These are phyloP conservation scores for Brachionus plicatilis DNA, from an alignment of 1,140 invertebrate species.

Conservation along the genomic window DNA sequence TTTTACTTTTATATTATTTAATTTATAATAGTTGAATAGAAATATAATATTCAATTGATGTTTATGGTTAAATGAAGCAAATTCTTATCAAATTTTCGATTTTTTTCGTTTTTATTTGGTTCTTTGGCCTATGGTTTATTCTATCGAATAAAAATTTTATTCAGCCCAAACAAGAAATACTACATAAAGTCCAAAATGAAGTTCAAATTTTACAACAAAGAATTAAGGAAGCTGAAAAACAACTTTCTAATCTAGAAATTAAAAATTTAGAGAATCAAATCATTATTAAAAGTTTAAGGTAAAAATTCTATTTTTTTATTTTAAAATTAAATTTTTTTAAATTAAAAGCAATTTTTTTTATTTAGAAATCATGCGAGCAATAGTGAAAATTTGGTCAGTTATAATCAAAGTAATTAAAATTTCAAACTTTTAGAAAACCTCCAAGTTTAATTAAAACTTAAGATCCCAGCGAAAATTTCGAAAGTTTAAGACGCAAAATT, in stretches of 20 bases:
- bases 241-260: neutral
- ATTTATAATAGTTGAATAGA: neutral
- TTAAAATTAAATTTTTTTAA: neutral
- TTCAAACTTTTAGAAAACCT: too few relatives aligned
- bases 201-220: neutral
- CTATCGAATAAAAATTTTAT: neutral
- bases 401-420: too few relatives aligned
- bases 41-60: neutral
- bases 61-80: constrained; percentile 27
- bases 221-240: neutral
- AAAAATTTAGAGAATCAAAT: constrained; percentile 3
- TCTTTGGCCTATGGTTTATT: neutral
- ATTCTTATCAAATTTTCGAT: neutral
- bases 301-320: too few relatives aligned
- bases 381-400: too few relatives aligned
- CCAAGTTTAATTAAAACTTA: neutral
- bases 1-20: too few relatives aligned
- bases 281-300: neutral
- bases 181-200: neutral
- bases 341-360: too few relatives aligned
- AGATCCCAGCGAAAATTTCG: constrained; percentile 7
- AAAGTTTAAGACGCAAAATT: neutral
- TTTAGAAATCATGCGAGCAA: neutral
- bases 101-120: neutral
- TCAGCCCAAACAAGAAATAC: neutral